Conservation (phyloP, 2,888 invertebrate genomes). For the Gastrophysa polygoni region DNA sequence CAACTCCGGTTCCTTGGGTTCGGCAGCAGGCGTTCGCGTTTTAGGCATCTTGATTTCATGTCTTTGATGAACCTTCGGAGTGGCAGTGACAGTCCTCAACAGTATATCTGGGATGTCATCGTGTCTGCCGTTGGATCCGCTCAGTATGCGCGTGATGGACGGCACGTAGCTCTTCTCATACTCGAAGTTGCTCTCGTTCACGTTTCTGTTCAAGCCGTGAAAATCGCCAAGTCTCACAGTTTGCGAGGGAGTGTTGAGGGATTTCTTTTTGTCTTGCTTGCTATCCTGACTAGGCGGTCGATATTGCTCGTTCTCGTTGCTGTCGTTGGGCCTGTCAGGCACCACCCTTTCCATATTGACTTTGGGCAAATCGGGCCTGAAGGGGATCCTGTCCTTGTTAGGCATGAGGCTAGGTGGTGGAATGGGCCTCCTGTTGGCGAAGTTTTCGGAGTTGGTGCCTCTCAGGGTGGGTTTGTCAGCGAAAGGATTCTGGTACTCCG, state of each 20-base stretch:
- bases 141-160: constrained; percentile 82
- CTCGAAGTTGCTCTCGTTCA: constrained; percentile 56
- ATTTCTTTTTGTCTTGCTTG: constrained; percentile 68
- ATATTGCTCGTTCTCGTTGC: constrained; percentile 27
- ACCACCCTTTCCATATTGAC: constrained; percentile 51
- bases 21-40: constrained; percentile 45
- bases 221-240: constrained; percentile 60
- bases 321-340: constrained; percentile 38
- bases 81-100: constrained; percentile 68
- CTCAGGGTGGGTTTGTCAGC: constrained; percentile 88
- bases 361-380: constrained; percentile 68
- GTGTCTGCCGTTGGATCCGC: constrained; percentile 84
- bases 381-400: constrained; percentile 80
- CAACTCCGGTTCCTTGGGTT: constrained; percentile 37
- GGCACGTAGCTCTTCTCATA: constrained; percentile 65
- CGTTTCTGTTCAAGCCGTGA: constrained; percentile 50
- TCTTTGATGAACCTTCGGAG: constrained; percentile 49
- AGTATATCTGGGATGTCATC: constrained; percentile 82
- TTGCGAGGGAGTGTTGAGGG: constrained; percentile 76
- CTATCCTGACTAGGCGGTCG: constrained; percentile 34
- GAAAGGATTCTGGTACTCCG: constrained; percentile 83
- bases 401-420: constrained; percentile 85
- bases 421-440: constrained; percentile 76
- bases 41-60: constrained; percentile 48
- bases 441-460: constrained; percentile 67